Percentiles rank a stretch among this genome's conserved stretches.
Conservation (phyloP, 1,140 invertebrate genomes). For the Dendroctonus valens region DNA sequence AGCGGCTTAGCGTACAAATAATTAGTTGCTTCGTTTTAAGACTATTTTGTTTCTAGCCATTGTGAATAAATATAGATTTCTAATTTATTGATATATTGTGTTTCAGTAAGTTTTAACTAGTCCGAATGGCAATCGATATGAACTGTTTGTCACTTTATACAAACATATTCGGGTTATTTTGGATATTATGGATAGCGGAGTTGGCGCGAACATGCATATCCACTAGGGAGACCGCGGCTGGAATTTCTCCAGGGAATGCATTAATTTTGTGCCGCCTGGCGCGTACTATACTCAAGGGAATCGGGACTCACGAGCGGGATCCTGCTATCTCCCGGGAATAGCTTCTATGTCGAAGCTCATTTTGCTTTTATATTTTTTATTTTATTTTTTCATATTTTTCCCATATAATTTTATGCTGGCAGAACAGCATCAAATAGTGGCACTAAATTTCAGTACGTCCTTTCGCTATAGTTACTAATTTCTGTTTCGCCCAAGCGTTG, state of each 20-base stretch:
- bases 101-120: no score
- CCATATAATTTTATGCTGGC: slow-evolving; percentile 12
- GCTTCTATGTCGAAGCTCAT: slow-evolving; percentile 46
- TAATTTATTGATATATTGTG: no score
- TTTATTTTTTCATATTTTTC: slow-evolving; percentile 16
- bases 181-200: slow-evolving; percentile 26
- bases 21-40: no score
- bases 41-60: no score
- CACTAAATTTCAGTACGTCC: background rate
- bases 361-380: slow-evolving; percentile 40
- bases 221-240: slow-evolving; percentile 51
- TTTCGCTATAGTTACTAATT: background rate
- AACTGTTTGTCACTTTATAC: slow-evolving; percentile 1
- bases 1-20: no score
- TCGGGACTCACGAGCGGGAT: slow-evolving; percentile 40
- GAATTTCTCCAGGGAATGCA: slow-evolving; percentile 62
- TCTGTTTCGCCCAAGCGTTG: background rate
- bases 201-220: slow-evolving; percentile 40
- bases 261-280: slow-evolving; percentile 72
- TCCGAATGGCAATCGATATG: no score
- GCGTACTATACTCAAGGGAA: slow-evolving; percentile 63
- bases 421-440: background rate
- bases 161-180: slow-evolving; percentile 6
- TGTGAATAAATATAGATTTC: no score
- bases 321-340: slow-evolving; percentile 36